Evolutionary conservation across 2,797 vertebrate genomes (phyloP), one percentile per base, ranked within the genome.

Genomic region (Peromyscus eremicus): DNA sequence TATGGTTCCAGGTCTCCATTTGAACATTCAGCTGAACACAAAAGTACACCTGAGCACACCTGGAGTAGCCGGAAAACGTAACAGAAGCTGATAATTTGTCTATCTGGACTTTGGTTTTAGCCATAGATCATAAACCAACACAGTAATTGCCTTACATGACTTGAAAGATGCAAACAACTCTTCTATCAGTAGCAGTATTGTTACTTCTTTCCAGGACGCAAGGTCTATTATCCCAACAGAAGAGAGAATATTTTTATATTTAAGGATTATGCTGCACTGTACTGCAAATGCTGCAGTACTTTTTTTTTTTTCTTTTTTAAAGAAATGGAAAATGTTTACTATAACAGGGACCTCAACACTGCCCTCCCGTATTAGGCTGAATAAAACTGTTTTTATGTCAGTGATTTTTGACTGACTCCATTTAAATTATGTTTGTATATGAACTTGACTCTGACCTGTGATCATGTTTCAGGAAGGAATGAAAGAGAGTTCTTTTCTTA

Each of bases 41-140:
- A 99, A 99, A 99, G 99, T 99, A 99, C 99, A 86, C 99, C 99
- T 0, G 99, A 99, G 98, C 99, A 99, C 98, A 99, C 99, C 97
- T 99, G 99, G 99, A 99, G 99, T 98, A 98, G 98, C 98, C 99
- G 99, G 97, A 99, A 99, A 98, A 99, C 99, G 99, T 99, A 99
- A 99, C 99, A 98, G 97, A 98, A 98, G 98, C 98, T 98, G 98
- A 97, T 88, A 98, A 34, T 97, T 98, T 96, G 60, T 97, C 66
- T 88, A 92, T 96, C 94, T 98, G 98, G 98, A 99, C 98, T 97
- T 97, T 95, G 97, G 94, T 98, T 98, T 99, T 99, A 99, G 99
- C 99, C 99, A 99, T 99, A 99, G 99, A 99, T 99, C 99, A 98
- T 98, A 98, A 98, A 98, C 97, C 99, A 99, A 99, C 99, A 99